Conservation (phyloP, 2,113 vertebrate species). For the Coracopsis vasa region DNA sequence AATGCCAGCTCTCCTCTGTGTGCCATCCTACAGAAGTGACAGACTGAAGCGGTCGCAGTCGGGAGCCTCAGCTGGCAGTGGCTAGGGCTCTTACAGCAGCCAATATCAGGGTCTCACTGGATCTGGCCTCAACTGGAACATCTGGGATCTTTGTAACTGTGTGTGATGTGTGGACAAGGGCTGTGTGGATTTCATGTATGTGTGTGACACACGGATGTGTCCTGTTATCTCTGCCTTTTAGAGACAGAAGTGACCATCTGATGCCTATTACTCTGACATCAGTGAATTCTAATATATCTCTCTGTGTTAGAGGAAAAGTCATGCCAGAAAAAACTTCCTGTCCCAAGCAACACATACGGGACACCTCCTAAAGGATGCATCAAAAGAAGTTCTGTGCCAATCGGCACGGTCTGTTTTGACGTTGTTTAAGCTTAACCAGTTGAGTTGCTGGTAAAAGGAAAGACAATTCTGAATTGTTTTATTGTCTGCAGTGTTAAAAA, state of each 20-base stretch:
- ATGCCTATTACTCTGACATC: not conserved
- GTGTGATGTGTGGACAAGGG: not conserved
- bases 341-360: not conserved
- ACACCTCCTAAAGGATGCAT: not conserved
- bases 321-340: not conserved
- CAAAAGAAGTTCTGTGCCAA: not conserved
- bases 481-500: not conserved
- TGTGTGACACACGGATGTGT: not conserved
- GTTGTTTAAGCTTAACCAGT: not conserved
- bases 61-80: not conserved
- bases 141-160: too few relatives aligned
- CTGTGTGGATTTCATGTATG: rapidly evolving
- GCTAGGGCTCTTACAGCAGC: rapidly evolving
- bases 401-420: not conserved
- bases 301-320: not conserved
- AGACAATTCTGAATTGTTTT: not conserved
- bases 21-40: not conserved
- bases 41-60: not conserved
- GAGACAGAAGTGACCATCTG: not conserved
- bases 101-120: not conserved
- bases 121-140: not conserved
- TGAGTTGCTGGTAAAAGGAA: not conserved
- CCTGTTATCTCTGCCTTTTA: not conserved
- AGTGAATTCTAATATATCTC: not conserved
- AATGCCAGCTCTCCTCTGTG: not conserved